These are phyloP conservation scores for Macrotrachela quadricornifera DNA, from an alignment of 1,140 invertebrate species.

Conservation along the genomic window DNA sequence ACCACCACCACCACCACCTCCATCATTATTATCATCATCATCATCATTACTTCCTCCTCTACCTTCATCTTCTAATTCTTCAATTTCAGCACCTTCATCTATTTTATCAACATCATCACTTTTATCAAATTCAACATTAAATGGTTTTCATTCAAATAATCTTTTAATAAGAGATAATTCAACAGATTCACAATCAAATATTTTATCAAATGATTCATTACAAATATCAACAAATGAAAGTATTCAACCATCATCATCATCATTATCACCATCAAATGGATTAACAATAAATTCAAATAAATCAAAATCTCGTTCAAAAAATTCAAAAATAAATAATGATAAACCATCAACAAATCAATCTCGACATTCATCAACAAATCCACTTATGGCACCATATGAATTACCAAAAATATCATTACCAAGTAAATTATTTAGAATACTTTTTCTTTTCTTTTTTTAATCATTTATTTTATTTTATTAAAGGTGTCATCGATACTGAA, in stretches of 20 bases:
- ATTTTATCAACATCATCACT: no score
- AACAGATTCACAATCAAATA: not conserved
- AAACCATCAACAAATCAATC: no score
- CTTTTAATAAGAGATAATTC: slow-evolving; percentile 32
- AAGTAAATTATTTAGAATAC: not conserved
- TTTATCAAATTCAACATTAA: not conserved
- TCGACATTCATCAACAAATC: not conserved
- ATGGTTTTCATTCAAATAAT: not conserved
- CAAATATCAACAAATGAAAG: not conserved
- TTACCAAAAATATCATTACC: not conserved
- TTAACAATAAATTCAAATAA: not conserved
- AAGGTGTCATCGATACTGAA: slow-evolving; percentile 50
- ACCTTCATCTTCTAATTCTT: no score
- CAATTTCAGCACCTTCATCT: not conserved
- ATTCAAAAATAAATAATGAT: no score
- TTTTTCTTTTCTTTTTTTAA: no score
- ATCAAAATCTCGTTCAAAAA: no score
- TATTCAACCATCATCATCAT: not conserved
- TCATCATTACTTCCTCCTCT: not conserved
- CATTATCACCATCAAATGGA: not conserved
- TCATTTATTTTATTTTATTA: no score
- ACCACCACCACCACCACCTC: not conserved
- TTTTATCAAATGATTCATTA: not conserved
- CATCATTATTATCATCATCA: not conserved
- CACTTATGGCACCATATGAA: not conserved